A percentile compares a stretch with the other conserved stretches of the same genome.
phyloP scores from a whole-genome alignment of 2,797 vertebrate genomes.

The Megaceryle alcyon region DNA sequence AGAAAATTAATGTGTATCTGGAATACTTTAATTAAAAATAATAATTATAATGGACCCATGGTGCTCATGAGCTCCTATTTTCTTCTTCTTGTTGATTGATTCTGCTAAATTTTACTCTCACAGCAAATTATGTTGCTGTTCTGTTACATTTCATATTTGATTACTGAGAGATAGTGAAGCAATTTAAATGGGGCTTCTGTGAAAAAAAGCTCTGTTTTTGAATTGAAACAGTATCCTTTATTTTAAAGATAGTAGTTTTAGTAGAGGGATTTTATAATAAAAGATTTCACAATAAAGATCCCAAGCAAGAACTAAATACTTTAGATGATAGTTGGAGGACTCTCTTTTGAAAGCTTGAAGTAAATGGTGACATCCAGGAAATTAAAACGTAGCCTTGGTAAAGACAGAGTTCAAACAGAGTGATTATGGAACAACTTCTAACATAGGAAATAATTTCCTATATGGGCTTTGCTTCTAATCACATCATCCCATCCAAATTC shows the following conservation, averaged over 20 bases:
- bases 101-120: conserved; percentile 47
- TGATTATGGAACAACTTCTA: background rate
- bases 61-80: conserved; percentile 4
- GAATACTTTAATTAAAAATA: conserved; percentile 64
- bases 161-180: conserved; percentile 13
- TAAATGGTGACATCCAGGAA: background rate
- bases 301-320: background rate
- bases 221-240: background rate
- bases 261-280: background rate
- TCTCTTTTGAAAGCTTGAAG: background rate
- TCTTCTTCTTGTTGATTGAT: conserved; percentile 45
- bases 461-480: background rate
- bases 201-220: background rate
- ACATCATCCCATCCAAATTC: background rate
- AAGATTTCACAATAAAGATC: background rate
- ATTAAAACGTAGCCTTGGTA: background rate
- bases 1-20: conserved; percentile 52
- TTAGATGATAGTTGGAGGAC: background rate
- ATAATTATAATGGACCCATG: conserved; percentile 28
- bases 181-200: conserved; percentile 15
- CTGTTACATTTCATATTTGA: conserved; percentile 25
- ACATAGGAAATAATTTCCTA: background rate
- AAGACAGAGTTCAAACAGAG: background rate
- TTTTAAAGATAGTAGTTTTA: conserved; percentile 20
- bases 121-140: conserved; percentile 36